A percentile compares a stretch with the other conserved stretches of the same genome.
These are phyloP conservation scores for Craterocephalus amniculus DNA, from an alignment of 2,797 vertebrate species.

Conservation along the genomic window DNA sequence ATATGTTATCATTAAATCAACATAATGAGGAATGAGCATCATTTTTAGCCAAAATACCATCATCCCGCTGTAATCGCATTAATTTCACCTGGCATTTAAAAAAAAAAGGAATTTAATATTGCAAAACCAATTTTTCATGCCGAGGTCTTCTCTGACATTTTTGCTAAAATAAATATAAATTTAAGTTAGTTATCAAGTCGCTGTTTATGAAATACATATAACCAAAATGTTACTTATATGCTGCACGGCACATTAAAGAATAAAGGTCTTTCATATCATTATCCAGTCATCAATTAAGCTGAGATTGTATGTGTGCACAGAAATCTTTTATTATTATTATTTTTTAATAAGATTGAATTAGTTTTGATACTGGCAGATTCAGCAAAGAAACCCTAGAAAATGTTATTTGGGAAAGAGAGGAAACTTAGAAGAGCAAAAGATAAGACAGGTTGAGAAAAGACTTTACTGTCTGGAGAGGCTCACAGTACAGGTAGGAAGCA, in stretches of 20 bases:
- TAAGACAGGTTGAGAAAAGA: too few species aligned
- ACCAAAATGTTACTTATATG: neutral
- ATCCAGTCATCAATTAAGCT: neutral
- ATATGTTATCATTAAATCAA: slow-evolving; percentile 54
- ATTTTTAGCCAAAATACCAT: slow-evolving; percentile 43
- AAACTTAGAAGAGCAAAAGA: too few species aligned
- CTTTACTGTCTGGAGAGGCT: too few species aligned
- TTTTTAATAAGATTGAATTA: too few species aligned
- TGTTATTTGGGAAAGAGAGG: too few species aligned
- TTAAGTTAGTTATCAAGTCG: neutral
- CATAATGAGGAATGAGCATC: slow-evolving; percentile 37
- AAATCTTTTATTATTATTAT: too few species aligned
- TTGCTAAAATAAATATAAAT: slow-evolving; percentile 3
- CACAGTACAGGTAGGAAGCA: too few species aligned
- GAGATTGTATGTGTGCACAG: neutral
- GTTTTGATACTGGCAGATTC: too few species aligned
- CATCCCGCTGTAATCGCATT: slow-evolving; percentile 25
- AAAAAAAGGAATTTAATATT: slow-evolving; percentile 9
- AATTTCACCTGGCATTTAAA: slow-evolving; percentile 24
- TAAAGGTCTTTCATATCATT: too few species aligned
- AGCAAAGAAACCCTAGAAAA: too few species aligned
- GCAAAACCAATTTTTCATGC: slow-evolving; percentile 17
- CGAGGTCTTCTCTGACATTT: neutral
- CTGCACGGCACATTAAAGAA: neutral
- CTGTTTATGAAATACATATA: neutral